A percentile compares a stretch with the other conserved stretches of the same genome.
Conservation (phyloP, 1,140 invertebrate species). For the Procambarus clarkii region DNA sequence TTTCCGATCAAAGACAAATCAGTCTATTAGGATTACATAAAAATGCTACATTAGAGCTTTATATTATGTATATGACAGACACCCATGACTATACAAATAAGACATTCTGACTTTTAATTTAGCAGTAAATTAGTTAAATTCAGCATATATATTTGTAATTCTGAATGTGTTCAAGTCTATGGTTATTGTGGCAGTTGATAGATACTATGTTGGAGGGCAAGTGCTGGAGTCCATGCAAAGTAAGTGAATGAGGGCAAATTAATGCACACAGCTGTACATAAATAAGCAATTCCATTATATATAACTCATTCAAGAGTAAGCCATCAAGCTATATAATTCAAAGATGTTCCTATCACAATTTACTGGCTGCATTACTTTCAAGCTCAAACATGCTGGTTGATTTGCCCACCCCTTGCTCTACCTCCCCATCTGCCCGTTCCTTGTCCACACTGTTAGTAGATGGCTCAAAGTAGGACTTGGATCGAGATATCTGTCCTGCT, state of each 20-base stretch:
- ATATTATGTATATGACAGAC: slow-evolving; percentile 43
- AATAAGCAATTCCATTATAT: slow-evolving; percentile 27
- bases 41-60: slow-evolving; percentile 20
- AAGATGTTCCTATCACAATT: slow-evolving; percentile 48
- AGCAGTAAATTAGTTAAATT: slow-evolving; percentile 27
- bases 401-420: slow-evolving; percentile 49
- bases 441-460: slow-evolving; percentile 26
- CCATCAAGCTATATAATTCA: slow-evolving; percentile 5
- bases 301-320: not conserved
- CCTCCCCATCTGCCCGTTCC: slow-evolving; percentile 27
- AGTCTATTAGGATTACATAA: slow-evolving; percentile 22
- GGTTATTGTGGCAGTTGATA: not conserved
- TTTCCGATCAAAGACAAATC: slow-evolving; percentile 17
- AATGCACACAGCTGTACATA: slow-evolving; percentile 30
- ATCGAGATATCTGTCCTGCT: slow-evolving; percentile 60
- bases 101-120: not conserved
- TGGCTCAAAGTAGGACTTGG: slow-evolving; percentile 61
- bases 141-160: slow-evolving; percentile 10
- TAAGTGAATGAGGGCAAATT: slow-evolving; percentile 48
- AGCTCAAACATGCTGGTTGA: slow-evolving; percentile 59
- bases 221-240: slow-evolving; percentile 30
- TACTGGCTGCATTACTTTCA: slow-evolving; percentile 34
- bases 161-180: slow-evolving; percentile 1
- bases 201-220: slow-evolving; percentile 12
- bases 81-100: slow-evolving; percentile 55